Conservation (phyloP, 2,797 vertebrate genomes). For the Malacoctenus gilli region DNA sequence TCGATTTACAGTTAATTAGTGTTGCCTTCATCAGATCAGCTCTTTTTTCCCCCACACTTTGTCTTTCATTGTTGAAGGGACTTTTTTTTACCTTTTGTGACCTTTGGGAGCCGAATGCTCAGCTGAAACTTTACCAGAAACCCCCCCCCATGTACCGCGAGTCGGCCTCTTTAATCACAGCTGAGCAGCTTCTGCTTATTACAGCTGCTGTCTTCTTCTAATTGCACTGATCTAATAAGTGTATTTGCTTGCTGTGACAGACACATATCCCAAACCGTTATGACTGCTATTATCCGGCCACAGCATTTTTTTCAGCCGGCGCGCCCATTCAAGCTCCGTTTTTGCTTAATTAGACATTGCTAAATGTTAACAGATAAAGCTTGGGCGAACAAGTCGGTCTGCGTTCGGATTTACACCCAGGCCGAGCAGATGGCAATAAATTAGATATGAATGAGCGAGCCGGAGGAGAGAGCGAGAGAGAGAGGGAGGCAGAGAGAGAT, state of each 20-base stretch:
- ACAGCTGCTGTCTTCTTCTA: slow-evolving; percentile 71
- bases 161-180: slow-evolving; percentile 63
- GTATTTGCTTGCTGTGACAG: slow-evolving; percentile 72
- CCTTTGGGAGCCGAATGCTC: slow-evolving; percentile 40
- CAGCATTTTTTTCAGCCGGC: slow-evolving; percentile 55
- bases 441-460: slow-evolving; percentile 61
- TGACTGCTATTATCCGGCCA: slow-evolving; percentile 69
- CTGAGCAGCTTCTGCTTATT: slow-evolving; percentile 53
- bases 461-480: slow-evolving; percentile 27
- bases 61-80: too few relatives aligned
- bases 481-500: slow-evolving; percentile 2
- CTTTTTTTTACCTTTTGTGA: slow-evolving; percentile 11
- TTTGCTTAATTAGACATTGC: slow-evolving; percentile 78
- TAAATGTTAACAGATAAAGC: slow-evolving; percentile 80
- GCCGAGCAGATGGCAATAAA: slow-evolving; percentile 76
- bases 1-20: slow-evolving; percentile 39
- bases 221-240: slow-evolving; percentile 78
- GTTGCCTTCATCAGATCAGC: slow-evolving; percentile 31
- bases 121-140: slow-evolving; percentile 33
- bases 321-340: slow-evolving; percentile 54
- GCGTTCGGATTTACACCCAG: slow-evolving; percentile 72
- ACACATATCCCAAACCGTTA: slow-evolving; percentile 74
- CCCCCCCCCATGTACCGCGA: slow-evolving; percentile 18
- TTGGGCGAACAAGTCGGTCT: slow-evolving; percentile 66
- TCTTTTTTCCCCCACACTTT: too few relatives aligned